Evolutionary conservation across 2,113 vertebrate species (phyloP).

Genomic region (Ifrita kowaldi): DNA sequence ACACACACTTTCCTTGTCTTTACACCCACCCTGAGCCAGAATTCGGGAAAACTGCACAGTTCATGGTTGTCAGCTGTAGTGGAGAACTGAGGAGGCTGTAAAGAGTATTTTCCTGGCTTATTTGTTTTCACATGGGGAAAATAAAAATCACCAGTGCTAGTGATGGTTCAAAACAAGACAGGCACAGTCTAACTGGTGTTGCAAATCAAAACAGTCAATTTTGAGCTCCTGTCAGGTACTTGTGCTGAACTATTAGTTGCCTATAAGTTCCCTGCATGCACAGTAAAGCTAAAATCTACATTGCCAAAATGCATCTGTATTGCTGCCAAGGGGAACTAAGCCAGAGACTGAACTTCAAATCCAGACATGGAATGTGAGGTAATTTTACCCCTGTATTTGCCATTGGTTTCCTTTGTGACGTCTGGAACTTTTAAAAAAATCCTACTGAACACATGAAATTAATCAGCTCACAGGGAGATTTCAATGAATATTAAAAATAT

Average conservation of each 20-base stretch:
- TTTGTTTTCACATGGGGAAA: not conserved
- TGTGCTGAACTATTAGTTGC: not conserved
- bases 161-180: not conserved
- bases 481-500: not conserved
- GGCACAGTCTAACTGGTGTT: not conserved
- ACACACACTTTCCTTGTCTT: not conserved
- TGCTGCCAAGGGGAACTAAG: not conserved
- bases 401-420: not conserved
- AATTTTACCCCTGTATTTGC: not conserved
- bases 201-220: not conserved
- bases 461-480: not conserved
- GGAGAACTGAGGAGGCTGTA: not conserved
- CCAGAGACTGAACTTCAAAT: not conserved
- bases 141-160: not conserved
- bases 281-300: not conserved
- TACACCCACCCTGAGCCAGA: not conserved
- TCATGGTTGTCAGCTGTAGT: not conserved
- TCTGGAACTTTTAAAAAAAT: not conserved
- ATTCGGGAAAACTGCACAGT: not conserved
- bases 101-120: not conserved
- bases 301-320: not conserved
- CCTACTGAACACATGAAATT: not conserved
- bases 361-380: accelerated
- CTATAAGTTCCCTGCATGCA: not conserved
- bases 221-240: not conserved